A percentile compares a stretch with the other conserved stretches of the same genome.
Evolutionary conservation across 2,113 vertebrate species (phyloP).

Genomic region (Falcunculus frontatus): DNA sequence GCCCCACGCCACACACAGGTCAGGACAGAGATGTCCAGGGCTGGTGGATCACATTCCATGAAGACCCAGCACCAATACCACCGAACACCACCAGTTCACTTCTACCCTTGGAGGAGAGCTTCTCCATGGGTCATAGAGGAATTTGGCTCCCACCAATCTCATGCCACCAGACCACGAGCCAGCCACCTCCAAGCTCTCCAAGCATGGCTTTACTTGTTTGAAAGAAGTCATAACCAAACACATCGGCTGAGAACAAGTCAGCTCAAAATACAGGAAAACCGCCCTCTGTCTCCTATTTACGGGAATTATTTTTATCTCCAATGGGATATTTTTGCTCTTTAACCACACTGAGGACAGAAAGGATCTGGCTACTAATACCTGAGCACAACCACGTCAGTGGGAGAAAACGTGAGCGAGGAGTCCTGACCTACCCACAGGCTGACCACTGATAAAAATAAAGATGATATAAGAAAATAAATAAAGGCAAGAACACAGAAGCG

Average conservation of each 20-base stretch:
- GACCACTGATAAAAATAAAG: neutral
- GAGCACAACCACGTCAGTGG: neutral
- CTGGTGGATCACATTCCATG: neutral
- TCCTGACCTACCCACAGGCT: neutral
- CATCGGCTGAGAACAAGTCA: neutral
- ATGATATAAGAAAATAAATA: neutral
- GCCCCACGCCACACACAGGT: accelerated
- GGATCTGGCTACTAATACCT: neutral
- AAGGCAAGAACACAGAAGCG: accelerated
- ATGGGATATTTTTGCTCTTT: neutral
- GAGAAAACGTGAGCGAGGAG: neutral
- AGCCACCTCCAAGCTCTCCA: neutral
- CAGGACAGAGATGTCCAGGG: neutral
- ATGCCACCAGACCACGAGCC: accelerated
- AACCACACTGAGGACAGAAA: neutral
- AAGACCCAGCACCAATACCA: neutral
- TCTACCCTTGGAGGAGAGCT: neutral
- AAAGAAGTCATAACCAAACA: neutral
- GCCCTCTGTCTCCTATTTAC: neutral
- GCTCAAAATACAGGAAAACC: neutral
- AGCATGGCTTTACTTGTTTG: neutral
- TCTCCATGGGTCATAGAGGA: accelerated
- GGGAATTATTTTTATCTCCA: neutral
- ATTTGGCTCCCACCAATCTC: neutral
- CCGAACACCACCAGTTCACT: neutral